Conservation (phyloP, 2,888 invertebrate genomes). For the Stenchaetothrips biformis region DNA sequence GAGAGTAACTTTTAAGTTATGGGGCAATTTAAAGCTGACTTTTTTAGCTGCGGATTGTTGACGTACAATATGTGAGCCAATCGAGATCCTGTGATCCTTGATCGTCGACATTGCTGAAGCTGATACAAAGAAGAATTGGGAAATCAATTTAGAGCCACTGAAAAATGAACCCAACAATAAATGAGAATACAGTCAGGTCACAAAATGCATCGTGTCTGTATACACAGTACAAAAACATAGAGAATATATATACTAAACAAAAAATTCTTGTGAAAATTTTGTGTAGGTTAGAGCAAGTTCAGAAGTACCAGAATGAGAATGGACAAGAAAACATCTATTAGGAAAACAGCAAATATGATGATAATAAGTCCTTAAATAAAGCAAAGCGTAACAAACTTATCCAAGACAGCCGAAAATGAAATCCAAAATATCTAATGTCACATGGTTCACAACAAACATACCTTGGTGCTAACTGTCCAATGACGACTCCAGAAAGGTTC, state of each 20-base stretch:
- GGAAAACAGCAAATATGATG: too few species aligned
- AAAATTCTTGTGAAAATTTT: background rate
- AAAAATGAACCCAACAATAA: background rate
- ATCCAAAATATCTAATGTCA: background rate
- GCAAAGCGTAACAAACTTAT: too few species aligned
- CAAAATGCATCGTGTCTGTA: background rate
- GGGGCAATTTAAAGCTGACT: conserved; percentile 50
- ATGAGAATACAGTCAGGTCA: background rate
- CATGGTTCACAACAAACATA: conserved; percentile 6
- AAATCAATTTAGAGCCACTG: too few species aligned
- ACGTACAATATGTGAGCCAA: background rate
- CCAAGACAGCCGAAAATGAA: background rate
- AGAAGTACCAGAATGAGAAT: background rate
- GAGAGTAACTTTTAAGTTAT: conserved; percentile 49
- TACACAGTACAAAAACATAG: background rate
- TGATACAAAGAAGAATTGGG: background rate
- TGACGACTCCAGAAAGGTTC: background rate
- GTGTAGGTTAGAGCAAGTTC: background rate
- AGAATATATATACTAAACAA: too few species aligned
- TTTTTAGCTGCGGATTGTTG: conserved; percentile 42
- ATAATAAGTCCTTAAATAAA: too few species aligned
- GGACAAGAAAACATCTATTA: too few species aligned
- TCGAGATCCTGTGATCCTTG: background rate
- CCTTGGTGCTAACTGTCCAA: background rate
- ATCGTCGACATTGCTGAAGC: background rate